Evolutionary conservation across 2,888 invertebrate species (phyloP), one percentile per base, ranked within the genome.

Genomic region (Drosophila peninsularis): DNA sequence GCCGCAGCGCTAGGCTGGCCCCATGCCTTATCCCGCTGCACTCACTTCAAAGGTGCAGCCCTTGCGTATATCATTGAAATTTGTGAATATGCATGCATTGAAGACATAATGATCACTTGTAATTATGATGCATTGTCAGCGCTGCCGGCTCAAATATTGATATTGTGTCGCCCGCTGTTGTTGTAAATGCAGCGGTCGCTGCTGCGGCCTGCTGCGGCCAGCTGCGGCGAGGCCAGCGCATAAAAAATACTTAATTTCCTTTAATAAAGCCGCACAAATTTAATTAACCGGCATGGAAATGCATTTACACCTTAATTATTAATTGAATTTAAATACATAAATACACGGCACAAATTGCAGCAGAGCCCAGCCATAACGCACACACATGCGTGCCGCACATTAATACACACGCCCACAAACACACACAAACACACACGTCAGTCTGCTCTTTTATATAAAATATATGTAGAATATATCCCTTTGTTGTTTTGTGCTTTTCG

Each of bases 301-400:
- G 83, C 82, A 88, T 90, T 91, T 90, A 90, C 79, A 82, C 86
- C 88, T 90, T 89, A 90, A 89, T 89, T 89, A 90, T 90, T 89
- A 90, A 89, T 90, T 87, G 90, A 90, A 77, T 82, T 85, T 74
- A 77, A 82, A 80, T 82, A 74, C 80, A 78, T 78, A 77, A 79
- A 82, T 76, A 78, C 73, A 70, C 66, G 44, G 78, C 44, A 52
- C 56, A 72, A 63, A 71, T 62, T 76, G 60, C 58, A 50, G 36
- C 56, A 50, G 45, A 39, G 13, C 49, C 61, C 13, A 19, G 37
- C 36, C 44, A 42, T 49, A 47, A 32, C 32, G 17, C 34, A 32
- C 61, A 57, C n/a, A 57, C 13, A 58, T 32, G n/a, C 1, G 1
- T 32, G 19, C 41, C 21, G 36, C 32, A 32, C 19, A 13, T 49